Evolutionary conservation across 1,140 invertebrate species (phyloP), one percentile per base, ranked within the genome.

Genomic region (Sitophilus oryzae): DNA sequence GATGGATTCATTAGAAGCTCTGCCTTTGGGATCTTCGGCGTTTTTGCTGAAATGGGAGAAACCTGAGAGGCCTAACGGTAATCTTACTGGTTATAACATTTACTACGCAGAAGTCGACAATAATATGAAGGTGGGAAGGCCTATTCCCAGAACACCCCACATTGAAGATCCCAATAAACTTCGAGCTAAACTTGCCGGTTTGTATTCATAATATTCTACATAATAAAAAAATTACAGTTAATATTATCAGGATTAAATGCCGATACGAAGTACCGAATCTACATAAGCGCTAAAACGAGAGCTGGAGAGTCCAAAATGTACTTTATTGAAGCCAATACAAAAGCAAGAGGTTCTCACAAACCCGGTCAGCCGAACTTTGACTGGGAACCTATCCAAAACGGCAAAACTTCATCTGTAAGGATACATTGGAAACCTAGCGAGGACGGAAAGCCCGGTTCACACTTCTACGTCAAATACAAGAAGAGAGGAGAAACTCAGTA

Each of bases 11-110:
- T 76, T 91, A 21, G 86, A 91, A 67, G 91, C 86, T 0, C 84
- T 85, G 64, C 88, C 89, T 0, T 79, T 93, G 66, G 93, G 93
- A 10, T 89, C 91, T 0, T 93, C 88, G 15, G 90, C 91, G 10
- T 83, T 97, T 65, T 81, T 85, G 44, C 73, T 98, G 0, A 82
- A 82, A 44, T 99, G 96, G 96, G 86, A 92, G 66, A 86, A 86
- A 67, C 96, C 96, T 0, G 79, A 89, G 15, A 86, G 94, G 66
- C 85, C 91, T 14, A 99, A 99, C 74, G 96, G 96, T 19, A 80
- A 88, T 53, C 72, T 98, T 0, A 93, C 85, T 1, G 93, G 93
- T 6, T 98, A 98, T 71, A 86, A 87, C 68, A 89, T 98, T 62
- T 91, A 88, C 68, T 96, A 93, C 71, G 83, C 90, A 66, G 79